A percentile compares a stretch with the other conserved stretches of the same genome.
Conservation (phyloP, 2,113 vertebrate species). For the Mesoclemmys tuberculata region DNA sequence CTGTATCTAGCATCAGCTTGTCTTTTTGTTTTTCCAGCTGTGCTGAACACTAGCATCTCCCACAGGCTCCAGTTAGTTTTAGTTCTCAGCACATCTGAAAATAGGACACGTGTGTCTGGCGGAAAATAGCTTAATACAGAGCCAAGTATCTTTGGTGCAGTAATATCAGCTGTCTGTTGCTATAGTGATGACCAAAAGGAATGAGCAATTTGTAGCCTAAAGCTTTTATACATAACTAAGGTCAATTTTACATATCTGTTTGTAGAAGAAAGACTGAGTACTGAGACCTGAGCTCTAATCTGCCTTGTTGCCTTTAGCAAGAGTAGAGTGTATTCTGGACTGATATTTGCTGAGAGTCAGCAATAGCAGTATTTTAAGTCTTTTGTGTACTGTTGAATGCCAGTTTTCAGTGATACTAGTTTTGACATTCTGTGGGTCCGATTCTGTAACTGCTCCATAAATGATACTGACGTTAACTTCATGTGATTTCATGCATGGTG, state of each 20-base stretch:
- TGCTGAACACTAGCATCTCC: not conserved
- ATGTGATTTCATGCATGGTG: constrained; percentile 24
- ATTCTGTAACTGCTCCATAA: constrained; percentile 46
- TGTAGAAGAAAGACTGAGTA: not conserved
- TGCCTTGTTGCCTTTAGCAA: constrained; percentile 20
- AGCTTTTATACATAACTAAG: not conserved
- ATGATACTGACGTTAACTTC: constrained; percentile 24
- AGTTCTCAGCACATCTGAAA: not conserved
- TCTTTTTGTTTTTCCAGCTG: not conserved
- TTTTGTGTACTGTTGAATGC: constrained; percentile 34
- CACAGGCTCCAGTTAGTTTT: not conserved
- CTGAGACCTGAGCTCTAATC: constrained; percentile 15
- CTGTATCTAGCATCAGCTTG: not conserved
- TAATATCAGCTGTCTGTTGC: not conserved
- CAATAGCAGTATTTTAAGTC: constrained; percentile 61
- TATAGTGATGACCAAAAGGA: not conserved
- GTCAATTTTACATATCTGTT: constrained; percentile 27
- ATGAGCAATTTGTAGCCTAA: not conserved
- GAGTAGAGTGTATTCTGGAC: constrained; percentile 28
- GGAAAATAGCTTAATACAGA: not conserved
- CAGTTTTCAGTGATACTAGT: not conserved
- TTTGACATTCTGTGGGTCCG: not conserved
- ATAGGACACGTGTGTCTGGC: not conserved
- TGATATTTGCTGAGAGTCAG: constrained; percentile 40
- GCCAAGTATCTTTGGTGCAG: not conserved